Conservation (phyloP, 1,140 invertebrate species). For the Hyles euphorbiae region DNA sequence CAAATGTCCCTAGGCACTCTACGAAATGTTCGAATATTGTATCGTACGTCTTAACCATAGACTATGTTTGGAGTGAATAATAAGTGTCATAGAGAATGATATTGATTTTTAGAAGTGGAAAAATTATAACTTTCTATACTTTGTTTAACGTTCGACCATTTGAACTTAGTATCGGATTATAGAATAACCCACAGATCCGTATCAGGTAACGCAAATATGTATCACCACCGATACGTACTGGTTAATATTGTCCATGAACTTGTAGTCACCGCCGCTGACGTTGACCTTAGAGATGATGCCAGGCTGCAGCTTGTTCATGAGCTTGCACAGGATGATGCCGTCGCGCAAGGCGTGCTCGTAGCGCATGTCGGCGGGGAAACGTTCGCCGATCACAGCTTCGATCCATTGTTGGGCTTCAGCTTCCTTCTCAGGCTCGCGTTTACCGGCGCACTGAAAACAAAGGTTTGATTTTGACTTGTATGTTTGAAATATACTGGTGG, state of each 20-base stretch:
- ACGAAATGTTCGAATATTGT: too few species aligned
- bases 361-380: conserved; percentile 80
- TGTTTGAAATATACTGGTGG: too few species aligned
- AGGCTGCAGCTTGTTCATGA: conserved; percentile 92
- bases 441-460: conserved; percentile 83
- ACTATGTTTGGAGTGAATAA: too few species aligned
- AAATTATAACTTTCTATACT: too few species aligned
- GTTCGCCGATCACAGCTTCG: conserved; percentile 87
- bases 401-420: conserved; percentile 92
- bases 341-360: conserved; percentile 90
- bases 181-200: too few species aligned
- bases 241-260: conserved; percentile 95
- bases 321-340: conserved; percentile 86
- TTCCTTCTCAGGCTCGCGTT: conserved; percentile 90
- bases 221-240: conserved; percentile 78
- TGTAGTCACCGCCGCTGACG: conserved; percentile 91
- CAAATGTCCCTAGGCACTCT: too few species aligned
- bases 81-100: too few species aligned
- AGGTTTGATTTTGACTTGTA: neutral
- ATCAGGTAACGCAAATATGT: too few species aligned
- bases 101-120: too few species aligned
- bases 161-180: too few species aligned
- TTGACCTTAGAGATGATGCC: conserved; percentile 92
- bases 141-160: too few species aligned
- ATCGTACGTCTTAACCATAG: too few species aligned